Percentiles rank a stretch among this genome's conserved stretches.
Evolutionary conservation across 1,140 invertebrate species (phyloP).

Genomic region (Pinna nobilis): DNA sequence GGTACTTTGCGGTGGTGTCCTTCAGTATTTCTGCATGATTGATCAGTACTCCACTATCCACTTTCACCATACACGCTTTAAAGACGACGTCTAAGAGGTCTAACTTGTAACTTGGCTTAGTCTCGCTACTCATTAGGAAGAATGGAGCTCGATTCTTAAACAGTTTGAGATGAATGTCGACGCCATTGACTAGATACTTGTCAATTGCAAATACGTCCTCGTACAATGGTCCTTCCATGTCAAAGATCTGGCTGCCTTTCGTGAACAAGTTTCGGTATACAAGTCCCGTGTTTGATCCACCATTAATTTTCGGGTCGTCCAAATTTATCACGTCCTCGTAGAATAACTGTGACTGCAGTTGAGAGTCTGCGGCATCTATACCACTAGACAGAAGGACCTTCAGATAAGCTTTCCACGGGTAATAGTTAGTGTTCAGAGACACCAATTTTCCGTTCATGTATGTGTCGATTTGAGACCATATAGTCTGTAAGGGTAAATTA

Average conservation of each 20-base stretch:
- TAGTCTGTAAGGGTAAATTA: constrained; percentile 32
- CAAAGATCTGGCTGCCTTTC: constrained; percentile 17
- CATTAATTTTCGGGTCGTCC: background rate
- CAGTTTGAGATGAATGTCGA: constrained; percentile 17
- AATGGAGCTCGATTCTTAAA: constrained; percentile 19
- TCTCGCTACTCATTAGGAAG: constrained; percentile 10
- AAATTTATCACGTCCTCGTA: constrained; percentile 3
- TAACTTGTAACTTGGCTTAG: constrained; percentile 17
- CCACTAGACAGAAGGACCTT: constrained; percentile 22
- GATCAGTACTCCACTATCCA: constrained; percentile 25
- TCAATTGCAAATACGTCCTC: constrained; percentile 11
- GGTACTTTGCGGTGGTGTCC: constrained; percentile 24
- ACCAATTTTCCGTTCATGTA: constrained; percentile 42
- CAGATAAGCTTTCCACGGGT: constrained; percentile 37
- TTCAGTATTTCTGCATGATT: constrained; percentile 27
- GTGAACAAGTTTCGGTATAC: constrained; percentile 19
- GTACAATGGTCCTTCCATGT: constrained; percentile 17
- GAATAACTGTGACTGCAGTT: constrained; percentile 20
- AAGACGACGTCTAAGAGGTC: constrained; percentile 23
- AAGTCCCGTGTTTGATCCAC: constrained; percentile 11
- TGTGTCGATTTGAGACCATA: constrained; percentile 37
- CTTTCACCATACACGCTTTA: constrained; percentile 12
- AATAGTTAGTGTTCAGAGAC: constrained; percentile 31
- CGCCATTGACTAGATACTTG: constrained; percentile 32
- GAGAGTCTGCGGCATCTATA: background rate